Evolutionary conservation across 2,888 invertebrate species (phyloP).

Genomic region (Ichneumoninae sp.): DNA sequence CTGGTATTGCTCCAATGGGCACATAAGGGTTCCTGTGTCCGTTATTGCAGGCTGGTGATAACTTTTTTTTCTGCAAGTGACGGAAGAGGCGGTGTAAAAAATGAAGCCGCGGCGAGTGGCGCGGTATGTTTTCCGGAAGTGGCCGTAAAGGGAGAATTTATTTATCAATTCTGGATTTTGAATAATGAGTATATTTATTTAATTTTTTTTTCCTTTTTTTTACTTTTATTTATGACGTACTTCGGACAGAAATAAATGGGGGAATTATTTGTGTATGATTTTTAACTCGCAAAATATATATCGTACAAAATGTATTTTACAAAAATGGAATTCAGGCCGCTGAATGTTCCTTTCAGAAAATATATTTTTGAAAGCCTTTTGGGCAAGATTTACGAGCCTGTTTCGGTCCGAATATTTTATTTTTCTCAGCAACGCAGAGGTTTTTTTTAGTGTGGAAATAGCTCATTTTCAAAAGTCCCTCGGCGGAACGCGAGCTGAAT

Average conservation of each 20-base stretch:
- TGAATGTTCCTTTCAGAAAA: not conserved
- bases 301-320: not conserved
- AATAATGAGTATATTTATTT: not conserved
- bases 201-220: not conserved
- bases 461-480: constrained; percentile 11
- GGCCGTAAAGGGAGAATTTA: not conserved
- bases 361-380: not conserved
- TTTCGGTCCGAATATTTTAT: not conserved
- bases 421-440: not conserved
- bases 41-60: not conserved
- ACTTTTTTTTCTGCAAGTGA: not conserved
- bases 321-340: not conserved
- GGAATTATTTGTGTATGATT: not conserved
- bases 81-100: not conserved
- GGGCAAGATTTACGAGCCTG: not conserved
- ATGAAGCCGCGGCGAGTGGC: not conserved
- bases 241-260: not conserved
- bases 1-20: not conserved
- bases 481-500: not conserved
- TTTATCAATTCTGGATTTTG: not conserved
- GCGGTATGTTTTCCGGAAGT: not conserved
- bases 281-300: not conserved
- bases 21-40: not conserved
- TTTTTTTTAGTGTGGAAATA: constrained; percentile 19
- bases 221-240: not conserved